A percentile compares a stretch with the other conserved stretches of the same genome.
phyloP scores from a whole-genome alignment of 2,888 invertebrate genomes.

The Ashinkailepas kermadecensis region DNA sequence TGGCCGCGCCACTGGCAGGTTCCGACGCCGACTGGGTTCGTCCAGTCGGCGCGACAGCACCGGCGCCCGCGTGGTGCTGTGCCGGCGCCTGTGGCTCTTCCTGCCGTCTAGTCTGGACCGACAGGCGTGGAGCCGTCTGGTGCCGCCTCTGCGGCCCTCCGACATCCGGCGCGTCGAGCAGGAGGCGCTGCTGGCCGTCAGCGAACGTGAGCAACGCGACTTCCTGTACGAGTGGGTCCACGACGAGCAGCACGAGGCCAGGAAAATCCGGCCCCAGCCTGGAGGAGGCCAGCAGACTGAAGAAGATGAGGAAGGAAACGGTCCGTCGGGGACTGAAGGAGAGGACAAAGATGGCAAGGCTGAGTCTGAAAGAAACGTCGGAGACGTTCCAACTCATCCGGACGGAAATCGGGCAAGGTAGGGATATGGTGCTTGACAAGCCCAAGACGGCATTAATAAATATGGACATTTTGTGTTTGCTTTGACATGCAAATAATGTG shows the following conservation, averaged over 20 bases:
- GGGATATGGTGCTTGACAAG: no score
- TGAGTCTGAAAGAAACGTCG: no score
- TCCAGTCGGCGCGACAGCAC: neutral
- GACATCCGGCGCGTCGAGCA: neutral
- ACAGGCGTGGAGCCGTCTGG: neutral
- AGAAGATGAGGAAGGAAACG: no score
- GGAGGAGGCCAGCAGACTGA: no score
- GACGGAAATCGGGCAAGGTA: no score
- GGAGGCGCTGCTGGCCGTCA: neutral
- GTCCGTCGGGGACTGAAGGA: no score
- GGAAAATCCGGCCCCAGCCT: no score
- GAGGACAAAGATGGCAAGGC: no score
- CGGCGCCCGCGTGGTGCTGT: neutral
- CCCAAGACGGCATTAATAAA: no score
- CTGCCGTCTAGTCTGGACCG: neutral
- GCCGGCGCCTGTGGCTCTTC: neutral
- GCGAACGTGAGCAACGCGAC: neutral
- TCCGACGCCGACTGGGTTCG: neutral
- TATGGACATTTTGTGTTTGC: no score
- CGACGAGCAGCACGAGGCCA: neutral
- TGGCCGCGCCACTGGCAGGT: neutral
- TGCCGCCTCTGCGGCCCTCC: neutral
- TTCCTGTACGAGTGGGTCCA: neutral
- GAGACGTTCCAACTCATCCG: no score
- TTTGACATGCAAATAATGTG: no score